Evolutionary conservation across 2,888 invertebrate species (phyloP), one percentile per base, ranked within the genome.

Genomic region (Melanchra persicariae): DNA sequence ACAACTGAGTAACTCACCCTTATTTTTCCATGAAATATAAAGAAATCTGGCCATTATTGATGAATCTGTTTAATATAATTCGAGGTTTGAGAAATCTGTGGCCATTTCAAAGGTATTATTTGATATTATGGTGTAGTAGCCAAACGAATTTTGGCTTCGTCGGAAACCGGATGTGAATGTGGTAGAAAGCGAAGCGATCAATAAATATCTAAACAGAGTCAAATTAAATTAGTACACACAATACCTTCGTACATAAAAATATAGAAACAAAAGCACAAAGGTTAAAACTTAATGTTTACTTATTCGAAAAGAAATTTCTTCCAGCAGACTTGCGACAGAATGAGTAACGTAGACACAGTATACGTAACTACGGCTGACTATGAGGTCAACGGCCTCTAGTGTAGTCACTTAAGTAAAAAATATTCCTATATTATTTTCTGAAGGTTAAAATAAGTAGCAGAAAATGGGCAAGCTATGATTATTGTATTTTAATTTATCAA

Each of bases 11-110:
- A 57, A 45, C 74, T 58, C 58, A 40, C 24, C 64, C 49, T 59
- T 58, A 76, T 70, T 76, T 68, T 74, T 69, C 19, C 26, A 17
- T 49, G 15, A 61, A 79, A 80, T 57, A 51, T 54, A 58, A 59
- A 59, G 43, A n/a, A 59, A 60, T 52, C 26, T 54, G 24, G 55
- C 1, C 26, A 19, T 58, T 75, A 59, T 63, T 34, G 57, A 34
- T 59, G 30, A 65, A 49, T 49, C 49, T 60, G 57, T 66, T 66
- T 43, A 37, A 45, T 45, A 24, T 47, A n/a, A 47, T 62, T 34
- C 19, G 30, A 4, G 37, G 19, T 49, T 40, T 1, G 12, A 26
- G 26, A 26, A 40, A 1, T 67, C n/a, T 37, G 15, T 19, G 7
- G 12, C 15, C 6, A n/a, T 51, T 43, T 17, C 43, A 51, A 22